Percentiles rank a stretch among this genome's conserved stretches.
These are phyloP conservation scores for Heterotis niloticus DNA, from an alignment of 2,113 vertebrate genomes.

Conservation along the genomic window DNA sequence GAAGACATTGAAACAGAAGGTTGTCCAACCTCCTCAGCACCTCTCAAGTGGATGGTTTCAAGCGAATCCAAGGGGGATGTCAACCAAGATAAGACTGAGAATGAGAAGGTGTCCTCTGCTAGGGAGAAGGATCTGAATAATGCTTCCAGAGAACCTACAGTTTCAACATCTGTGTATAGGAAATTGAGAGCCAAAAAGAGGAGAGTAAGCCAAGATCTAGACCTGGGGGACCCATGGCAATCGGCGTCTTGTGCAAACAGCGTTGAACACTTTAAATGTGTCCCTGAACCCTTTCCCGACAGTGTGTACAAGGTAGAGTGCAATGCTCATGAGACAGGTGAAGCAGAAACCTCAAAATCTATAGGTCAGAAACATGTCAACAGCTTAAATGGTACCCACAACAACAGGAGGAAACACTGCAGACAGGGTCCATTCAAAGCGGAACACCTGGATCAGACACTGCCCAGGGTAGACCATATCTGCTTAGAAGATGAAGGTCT, in stretches of 20 bases:
- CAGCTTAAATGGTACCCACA: not conserved
- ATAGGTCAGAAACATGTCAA: conserved; percentile 22
- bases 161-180: conserved; percentile 23
- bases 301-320: conserved; percentile 22
- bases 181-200: conserved; percentile 31
- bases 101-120: conserved; percentile 1
- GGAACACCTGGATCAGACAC: no score
- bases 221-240: conserved; percentile 32
- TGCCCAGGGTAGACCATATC: no score
- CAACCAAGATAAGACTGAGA: not conserved
- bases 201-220: not conserved
- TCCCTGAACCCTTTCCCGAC: not conserved
- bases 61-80: conserved; percentile 51
- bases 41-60: conserved; percentile 40
- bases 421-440: no score
- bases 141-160: conserved; percentile 51
- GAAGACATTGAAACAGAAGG: not conserved
- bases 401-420: conserved; percentile 57
- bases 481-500: conserved; percentile 32
- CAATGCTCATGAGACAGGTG: conserved; percentile 80
- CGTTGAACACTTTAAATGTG: conserved; percentile 22
- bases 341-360: conserved; percentile 61
- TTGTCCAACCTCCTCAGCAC: not conserved
- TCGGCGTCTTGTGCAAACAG: conserved; percentile 33
- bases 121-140: conserved; percentile 40